A percentile compares a stretch with the other conserved stretches of the same genome.
Conservation (phyloP, 2,113 vertebrate species). For the Alethe diademata region DNA sequence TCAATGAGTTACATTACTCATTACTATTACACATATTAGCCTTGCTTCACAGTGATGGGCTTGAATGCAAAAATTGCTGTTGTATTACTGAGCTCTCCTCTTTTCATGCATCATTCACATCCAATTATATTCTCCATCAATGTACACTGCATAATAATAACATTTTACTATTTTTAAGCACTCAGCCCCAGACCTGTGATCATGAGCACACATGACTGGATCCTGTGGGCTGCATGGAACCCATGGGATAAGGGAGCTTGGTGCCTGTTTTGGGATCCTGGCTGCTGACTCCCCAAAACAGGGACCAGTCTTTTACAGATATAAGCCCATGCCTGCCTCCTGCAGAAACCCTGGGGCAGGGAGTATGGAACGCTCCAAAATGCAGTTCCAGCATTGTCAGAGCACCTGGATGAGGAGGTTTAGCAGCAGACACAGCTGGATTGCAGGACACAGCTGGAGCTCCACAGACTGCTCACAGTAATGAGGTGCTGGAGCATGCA, state of each 20-base stretch:
- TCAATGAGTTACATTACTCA: conserved; percentile 20
- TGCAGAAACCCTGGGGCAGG: not conserved
- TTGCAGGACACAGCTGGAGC: not conserved
- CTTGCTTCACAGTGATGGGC: not conserved
- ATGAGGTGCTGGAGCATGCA: rapidly evolving
- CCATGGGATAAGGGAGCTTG: not conserved
- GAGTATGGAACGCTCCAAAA: not conserved
- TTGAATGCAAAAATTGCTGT: not conserved
- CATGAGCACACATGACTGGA: rapidly evolving
- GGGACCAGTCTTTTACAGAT: not conserved
- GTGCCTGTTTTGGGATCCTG: not conserved
- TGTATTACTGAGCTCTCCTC: not conserved
- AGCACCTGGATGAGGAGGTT: not conserved
- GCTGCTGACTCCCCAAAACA: not conserved
- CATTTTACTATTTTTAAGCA: not conserved
- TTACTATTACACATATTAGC: conserved; percentile 1
- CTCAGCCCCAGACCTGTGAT: not conserved
- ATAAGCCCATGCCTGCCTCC: not conserved
- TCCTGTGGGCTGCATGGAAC: not conserved
- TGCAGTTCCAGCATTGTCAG: not conserved
- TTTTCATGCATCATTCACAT: not conserved
- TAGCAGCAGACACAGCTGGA: not conserved
- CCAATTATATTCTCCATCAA: not conserved
- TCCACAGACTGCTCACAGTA: not conserved
- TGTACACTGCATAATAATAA: not conserved